These are phyloP conservation scores for Bufotes viridis DNA, from an alignment of 2,797 vertebrate species.

Conservation along the genomic window DNA sequence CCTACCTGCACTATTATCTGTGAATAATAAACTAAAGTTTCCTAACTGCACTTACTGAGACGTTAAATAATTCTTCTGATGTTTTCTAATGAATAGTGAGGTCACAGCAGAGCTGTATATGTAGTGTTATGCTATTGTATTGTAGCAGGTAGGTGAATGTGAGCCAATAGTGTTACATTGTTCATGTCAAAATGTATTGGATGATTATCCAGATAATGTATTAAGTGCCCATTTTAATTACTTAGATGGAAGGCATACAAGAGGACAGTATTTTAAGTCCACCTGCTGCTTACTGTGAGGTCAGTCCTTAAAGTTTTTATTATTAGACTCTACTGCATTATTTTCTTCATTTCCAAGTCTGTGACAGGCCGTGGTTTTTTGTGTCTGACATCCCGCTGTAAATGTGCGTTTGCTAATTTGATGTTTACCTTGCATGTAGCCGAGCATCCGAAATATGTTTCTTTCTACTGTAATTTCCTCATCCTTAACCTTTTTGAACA, in stretches of 20 bases:
- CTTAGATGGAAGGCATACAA: slow-evolving; percentile 99
- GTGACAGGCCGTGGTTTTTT: slow-evolving; percentile 64
- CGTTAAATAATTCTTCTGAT: neutral
- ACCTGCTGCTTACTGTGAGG: slow-evolving; percentile 99
- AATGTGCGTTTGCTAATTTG: slow-evolving; percentile 30
- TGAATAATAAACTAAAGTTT: slow-evolving; percentile 8
- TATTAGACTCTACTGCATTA: slow-evolving; percentile 88
- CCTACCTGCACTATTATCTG: neutral
- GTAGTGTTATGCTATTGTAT: slow-evolving; percentile 10
- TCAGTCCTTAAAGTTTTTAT: slow-evolving; percentile 99
- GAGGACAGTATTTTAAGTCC: slow-evolving; percentile 99
- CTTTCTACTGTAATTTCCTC: slow-evolving; percentile 27
- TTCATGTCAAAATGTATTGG: slow-evolving; percentile 87
- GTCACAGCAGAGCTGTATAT: neutral
- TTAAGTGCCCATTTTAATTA: slow-evolving; percentile 99
- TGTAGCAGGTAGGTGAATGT: slow-evolving; percentile 64
- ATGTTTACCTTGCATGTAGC: slow-evolving; percentile 53
- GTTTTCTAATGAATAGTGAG: neutral
- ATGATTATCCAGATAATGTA: slow-evolving; percentile 94
- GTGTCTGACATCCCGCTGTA: slow-evolving; percentile 52
- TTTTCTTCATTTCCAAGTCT: slow-evolving; percentile 83
- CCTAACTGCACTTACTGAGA: neutral
- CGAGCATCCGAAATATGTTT: slow-evolving; percentile 29
- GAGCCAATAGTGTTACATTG: slow-evolving; percentile 81
- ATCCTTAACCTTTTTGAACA: slow-evolving; percentile 18